phyloP scores from a whole-genome alignment of 1,140 invertebrate species.

The Meloidogyne exigua region DNA sequence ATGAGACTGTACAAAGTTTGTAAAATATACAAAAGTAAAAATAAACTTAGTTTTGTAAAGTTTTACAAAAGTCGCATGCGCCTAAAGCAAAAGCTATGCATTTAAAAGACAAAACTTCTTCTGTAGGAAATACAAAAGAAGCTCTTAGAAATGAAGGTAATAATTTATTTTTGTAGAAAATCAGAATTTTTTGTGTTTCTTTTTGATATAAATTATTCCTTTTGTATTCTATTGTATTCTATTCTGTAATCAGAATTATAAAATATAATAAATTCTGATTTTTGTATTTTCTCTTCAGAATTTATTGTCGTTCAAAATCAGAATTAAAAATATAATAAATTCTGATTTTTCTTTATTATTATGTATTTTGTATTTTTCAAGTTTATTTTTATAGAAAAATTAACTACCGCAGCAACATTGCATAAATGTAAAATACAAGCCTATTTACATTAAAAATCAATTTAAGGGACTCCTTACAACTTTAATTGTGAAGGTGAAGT shows the following conservation, averaged over 20 bases:
- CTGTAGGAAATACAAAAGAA: background rate
- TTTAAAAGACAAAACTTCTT: background rate
- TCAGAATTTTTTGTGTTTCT: background rate
- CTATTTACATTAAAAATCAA: background rate
- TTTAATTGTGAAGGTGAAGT: conserved; percentile 20
- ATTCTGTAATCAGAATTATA: too few relatives aligned
- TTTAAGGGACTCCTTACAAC: conserved; percentile 26
- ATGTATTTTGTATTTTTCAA: background rate
- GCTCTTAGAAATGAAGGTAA: background rate
- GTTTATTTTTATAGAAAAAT: background rate
- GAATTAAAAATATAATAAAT: background rate
- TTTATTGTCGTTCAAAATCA: background rate
- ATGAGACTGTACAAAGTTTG: background rate
- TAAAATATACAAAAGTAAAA: background rate
- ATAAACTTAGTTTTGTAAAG: background rate
- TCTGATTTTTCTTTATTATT: too few relatives aligned
- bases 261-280: background rate
- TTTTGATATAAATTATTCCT: too few relatives aligned
- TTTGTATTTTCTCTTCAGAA: background rate
- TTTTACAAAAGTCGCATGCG: background rate
- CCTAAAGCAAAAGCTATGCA: background rate
- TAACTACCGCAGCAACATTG: background rate
- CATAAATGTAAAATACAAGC: background rate
- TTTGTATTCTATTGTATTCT: too few relatives aligned
- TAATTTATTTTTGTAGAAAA: background rate